Conservation (phyloP, 2,113 vertebrate genomes). For the Agapornis roseicollis region DNA sequence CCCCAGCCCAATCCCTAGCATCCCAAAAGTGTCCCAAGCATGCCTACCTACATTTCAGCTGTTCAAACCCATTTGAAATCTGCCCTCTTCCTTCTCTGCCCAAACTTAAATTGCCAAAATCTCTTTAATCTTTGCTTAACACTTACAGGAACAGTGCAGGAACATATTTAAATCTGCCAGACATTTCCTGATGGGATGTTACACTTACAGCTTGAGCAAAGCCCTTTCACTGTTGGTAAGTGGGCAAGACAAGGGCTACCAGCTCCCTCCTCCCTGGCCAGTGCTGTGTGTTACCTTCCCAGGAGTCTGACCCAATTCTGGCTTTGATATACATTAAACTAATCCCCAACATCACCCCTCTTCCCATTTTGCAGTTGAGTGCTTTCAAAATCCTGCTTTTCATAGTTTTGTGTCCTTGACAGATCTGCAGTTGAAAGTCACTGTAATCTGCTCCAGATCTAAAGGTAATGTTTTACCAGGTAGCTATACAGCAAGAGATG, state of each 20-base stretch:
- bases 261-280: background rate
- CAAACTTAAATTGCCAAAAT: background rate
- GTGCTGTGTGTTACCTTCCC: background rate
- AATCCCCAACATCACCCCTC: background rate
- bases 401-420: background rate
- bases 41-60: background rate
- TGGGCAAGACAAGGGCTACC: background rate
- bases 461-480: background rate
- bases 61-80: background rate
- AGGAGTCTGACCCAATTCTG: background rate
- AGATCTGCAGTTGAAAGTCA: background rate
- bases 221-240: background rate
- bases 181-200: background rate
- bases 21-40: background rate
- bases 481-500: background rate
- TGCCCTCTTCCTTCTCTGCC: background rate
- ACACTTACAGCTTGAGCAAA: background rate
- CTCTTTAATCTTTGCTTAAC: background rate
- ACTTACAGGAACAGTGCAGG: background rate
- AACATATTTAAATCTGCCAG: background rate
- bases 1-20: background rate
- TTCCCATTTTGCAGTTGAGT: background rate
- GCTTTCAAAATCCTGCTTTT: background rate
- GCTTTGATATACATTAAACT: background rate
- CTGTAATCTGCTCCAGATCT: background rate